Conservation (phyloP, 2,888 invertebrate species). For the Cyrtodaria siliqua region DNA sequence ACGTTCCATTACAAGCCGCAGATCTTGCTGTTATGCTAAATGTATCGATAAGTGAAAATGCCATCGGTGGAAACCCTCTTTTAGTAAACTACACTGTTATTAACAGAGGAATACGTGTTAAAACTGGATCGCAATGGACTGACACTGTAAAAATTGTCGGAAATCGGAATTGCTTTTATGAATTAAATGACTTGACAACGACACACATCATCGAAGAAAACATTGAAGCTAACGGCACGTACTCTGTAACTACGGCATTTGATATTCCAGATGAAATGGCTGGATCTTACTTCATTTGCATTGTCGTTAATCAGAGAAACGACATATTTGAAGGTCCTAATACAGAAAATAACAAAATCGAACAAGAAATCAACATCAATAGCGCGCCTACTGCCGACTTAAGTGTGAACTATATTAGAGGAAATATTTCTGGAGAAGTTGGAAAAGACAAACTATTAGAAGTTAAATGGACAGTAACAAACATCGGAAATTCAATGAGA, state of each 20-base stretch:
- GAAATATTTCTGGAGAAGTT: neutral
- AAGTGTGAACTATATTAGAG: neutral
- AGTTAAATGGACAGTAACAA: slow-evolving; percentile 29
- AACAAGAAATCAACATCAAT: slow-evolving; percentile 5
- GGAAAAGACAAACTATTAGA: neutral
- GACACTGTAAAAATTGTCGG: slow-evolving; percentile 7
- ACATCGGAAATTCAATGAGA: slow-evolving; percentile 34
- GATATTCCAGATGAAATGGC: slow-evolving; percentile 18
- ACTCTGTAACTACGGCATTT: neutral
- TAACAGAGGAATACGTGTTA: slow-evolving; percentile 8
- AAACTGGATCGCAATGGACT: neutral
- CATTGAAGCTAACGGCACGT: neutral
- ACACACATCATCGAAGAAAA: too few species aligned
- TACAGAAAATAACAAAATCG: slow-evolving; percentile 10
- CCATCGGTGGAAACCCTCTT: neutral
- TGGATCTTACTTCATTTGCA: slow-evolving; percentile 5
- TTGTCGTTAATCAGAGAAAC: neutral
- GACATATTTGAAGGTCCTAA: slow-evolving; percentile 32
- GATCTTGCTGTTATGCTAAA: slow-evolving; percentile 1
- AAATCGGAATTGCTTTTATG: neutral
- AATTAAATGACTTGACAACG: too few species aligned
- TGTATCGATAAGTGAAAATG: neutral
- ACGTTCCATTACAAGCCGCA: slow-evolving; percentile 15
- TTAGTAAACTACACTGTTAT: slow-evolving; percentile 1
- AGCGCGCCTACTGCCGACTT: slow-evolving; percentile 32